Base-by-base conservation (phyloP, 2,113 vertebrate genomes). In the Eclectus roratus region DNA sequence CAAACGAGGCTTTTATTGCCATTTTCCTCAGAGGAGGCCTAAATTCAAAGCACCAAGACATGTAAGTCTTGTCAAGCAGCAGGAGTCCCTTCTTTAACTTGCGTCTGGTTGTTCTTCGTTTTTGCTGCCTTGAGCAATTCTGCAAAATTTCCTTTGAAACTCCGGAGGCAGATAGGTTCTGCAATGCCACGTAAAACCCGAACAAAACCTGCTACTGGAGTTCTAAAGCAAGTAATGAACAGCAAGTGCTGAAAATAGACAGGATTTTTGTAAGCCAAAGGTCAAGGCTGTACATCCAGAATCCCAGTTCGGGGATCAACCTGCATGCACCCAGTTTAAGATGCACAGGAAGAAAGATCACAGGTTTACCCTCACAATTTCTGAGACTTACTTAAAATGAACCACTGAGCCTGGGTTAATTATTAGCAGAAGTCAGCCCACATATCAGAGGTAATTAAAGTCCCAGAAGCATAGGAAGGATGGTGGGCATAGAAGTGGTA, bases 21-120 rank as follows among this genome's bases (percentile, higher is more conserved):
- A 56, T 91, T 95, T 89, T 97, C 76, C 93, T 96, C 64, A 95
- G 80, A 94, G 94, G 72, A 91, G 73, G 88, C 72, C 94, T 85
- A 78, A 95, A 96, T 93, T 96, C 96, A 96, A 96, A 96, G 95
- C 73, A 52, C 61, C 1, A 49, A 93, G 88, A 96, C 92, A 93
- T 96, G 92, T 91, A 96, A 97, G 94, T 91, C 96, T 94, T 91
- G 94, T 95, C 96, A 96, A 96, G 88, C 94, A 96, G 96, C 94
- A 91, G 92, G 94, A 97, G 94, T 76, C 73, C 88, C 94, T 86
- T 94, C 96, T 97, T 94, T 78, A 90, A 66, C 92, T 83, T 76
- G 70, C 31, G 33, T 91, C 91, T 91, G 77, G 92, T 93, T 92
- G 91, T 46, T 96, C 94, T 86, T 96, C 85, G 91, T 93, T 97